These are phyloP conservation scores for Buceros bicornis DNA, from an alignment of 2,797 vertebrate species.

Conservation along the genomic window DNA sequence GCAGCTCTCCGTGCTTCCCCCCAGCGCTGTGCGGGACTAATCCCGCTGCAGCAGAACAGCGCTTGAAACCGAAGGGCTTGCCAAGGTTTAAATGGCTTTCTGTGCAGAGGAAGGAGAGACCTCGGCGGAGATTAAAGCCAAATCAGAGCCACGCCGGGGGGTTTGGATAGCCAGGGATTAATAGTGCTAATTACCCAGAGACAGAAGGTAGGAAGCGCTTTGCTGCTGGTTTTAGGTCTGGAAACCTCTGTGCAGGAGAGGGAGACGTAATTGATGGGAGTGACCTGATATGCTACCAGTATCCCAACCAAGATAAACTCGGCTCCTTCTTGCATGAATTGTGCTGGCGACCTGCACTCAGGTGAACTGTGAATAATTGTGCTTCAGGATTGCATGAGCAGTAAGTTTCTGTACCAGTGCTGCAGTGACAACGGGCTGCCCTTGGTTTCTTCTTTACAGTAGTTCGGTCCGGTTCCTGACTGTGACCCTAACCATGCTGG, in stretches of 20 bases:
- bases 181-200: conserved; percentile 58
- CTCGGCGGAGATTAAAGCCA: conserved; percentile 62
- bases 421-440: background rate
- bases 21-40: background rate
- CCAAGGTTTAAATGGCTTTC: conserved; percentile 41
- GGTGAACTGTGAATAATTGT: conserved; percentile 42
- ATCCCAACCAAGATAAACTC: background rate
- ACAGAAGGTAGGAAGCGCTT: conserved; percentile 40
- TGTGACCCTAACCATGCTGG: background rate
- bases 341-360: background rate
- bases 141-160: conserved; percentile 43
- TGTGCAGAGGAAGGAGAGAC: conserved; percentile 32
- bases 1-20: background rate
- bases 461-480: background rate
- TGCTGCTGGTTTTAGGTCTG: conserved; percentile 15
- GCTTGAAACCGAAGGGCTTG: background rate
- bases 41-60: background rate
- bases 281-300: background rate
- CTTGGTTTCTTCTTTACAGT: background rate
- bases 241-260: background rate
- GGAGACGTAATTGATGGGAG: background rate
- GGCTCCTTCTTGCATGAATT: background rate
- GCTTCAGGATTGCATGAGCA: background rate
- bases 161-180: conserved; percentile 56
- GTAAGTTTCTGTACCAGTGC: background rate